Percentiles rank a stretch among this genome's conserved stretches.
phyloP scores from a whole-genome alignment of 2,113 vertebrate genomes.

The Petroica traversi region DNA sequence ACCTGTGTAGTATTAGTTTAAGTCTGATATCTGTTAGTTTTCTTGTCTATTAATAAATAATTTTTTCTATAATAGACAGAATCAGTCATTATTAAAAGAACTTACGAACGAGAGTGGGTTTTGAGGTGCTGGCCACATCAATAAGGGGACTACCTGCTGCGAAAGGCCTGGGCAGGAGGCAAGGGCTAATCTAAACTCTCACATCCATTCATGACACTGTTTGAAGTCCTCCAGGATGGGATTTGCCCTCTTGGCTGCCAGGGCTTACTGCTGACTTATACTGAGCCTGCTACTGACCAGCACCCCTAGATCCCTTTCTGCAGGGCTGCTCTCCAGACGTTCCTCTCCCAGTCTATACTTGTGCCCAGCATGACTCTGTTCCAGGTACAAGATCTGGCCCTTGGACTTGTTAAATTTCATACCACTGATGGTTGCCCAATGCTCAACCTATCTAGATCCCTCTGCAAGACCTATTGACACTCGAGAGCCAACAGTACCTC shows the following conservation, averaged over 20 bases:
- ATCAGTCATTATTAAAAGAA: no score
- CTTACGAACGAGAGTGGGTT: no score
- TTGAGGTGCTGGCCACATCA: no score
- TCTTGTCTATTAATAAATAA: no score
- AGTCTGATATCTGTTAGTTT: no score
- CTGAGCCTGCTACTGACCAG: not conserved
- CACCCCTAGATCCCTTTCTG: not conserved
- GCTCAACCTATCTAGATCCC: not conserved
- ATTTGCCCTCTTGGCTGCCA: not conserved
- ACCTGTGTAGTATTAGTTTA: no score
- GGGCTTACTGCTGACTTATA: not conserved
- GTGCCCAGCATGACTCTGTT: not conserved
- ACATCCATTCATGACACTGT: no score
- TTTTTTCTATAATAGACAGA: no score
- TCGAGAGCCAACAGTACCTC: not conserved
- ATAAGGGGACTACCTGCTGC: no score
- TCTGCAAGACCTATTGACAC: not conserved
- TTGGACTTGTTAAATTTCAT: not conserved
- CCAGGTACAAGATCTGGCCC: not conserved
- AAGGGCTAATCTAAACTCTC: no score
- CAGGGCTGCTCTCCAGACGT: not conserved
- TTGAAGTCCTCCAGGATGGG: not conserved
- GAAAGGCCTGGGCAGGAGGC: no score
- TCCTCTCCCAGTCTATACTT: not conserved
- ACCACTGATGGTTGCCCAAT: not conserved